Base-by-base conservation (phyloP, 2,797 vertebrate genomes). In the Mastacembelus armatus region DNA sequence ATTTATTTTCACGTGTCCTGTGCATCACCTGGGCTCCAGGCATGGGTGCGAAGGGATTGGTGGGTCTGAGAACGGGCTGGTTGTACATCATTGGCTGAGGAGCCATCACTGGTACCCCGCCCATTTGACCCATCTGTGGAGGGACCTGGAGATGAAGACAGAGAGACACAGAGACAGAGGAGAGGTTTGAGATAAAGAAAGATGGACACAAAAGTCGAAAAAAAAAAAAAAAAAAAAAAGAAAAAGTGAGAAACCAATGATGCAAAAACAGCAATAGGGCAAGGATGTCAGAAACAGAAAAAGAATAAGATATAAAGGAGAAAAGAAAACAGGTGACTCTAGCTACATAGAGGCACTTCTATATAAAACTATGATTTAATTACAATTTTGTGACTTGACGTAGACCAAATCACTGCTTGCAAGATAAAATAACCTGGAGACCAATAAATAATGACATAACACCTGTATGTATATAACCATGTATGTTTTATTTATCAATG, bases 81-180 rank as follows among this genome's bases (percentile, higher is more conserved):
- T 92, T 94, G 77, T 95, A 96, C 92, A 96, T 93, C 93, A 96
- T 90, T 45, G 94, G 93, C 89, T 96, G 95, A 58, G 94, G 92
- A 85, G 93, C 89, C 93, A 96, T 95, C 77, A 96, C 71, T 40
- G 91, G 86, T 80, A 95, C 90, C 77, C 94, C 90, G 54, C 92
- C 94, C 91, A 95, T 91, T 88, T 95, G 95, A 91, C 90, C 94
- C 90, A 95, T 91, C 90, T 95, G 95, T 89, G 94, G 91, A 85
- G 94, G 93, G 82, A 96, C 93, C 96, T 95, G 66, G 5, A 54
- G 22, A 40, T n/a, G n/a, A n/a, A n/a, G n/a, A n/a, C n/a, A 4
- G n/a, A 15, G 47, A 10, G 4, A 21, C 2, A 21, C 10, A 9
- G 12, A 27, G 10, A 4, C 3, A 12, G 9, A 14, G 2, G 10